phyloP scores from a whole-genome alignment of 2,888 invertebrate genomes.

The Stictocephala bisonia region DNA sequence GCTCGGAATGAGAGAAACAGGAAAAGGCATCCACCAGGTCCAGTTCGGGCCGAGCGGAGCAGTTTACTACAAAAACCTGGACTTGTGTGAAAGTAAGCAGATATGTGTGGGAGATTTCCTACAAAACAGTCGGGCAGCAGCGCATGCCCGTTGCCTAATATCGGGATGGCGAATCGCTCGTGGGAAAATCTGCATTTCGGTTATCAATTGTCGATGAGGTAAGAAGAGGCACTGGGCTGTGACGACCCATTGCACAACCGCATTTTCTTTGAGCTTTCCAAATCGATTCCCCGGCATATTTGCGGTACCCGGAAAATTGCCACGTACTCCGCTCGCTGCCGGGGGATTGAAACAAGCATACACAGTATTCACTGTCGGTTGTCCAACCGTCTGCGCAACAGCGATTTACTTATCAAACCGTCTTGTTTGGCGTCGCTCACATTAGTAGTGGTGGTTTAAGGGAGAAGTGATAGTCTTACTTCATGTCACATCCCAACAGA shows the following conservation, averaged over 20 bases:
- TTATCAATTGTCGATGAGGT: conserved; percentile 40
- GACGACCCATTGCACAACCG: conserved; percentile 35
- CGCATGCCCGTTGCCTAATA: conserved; percentile 9
- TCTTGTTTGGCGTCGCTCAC: conserved; percentile 15
- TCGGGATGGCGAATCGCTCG: conserved; percentile 16
- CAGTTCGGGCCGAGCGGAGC: too few relatives aligned
- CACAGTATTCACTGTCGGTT: background rate
- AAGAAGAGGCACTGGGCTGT: conserved; percentile 16
- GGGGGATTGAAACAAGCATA: conserved; percentile 24
- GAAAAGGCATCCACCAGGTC: conserved; percentile 15
- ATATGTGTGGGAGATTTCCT: conserved; percentile 34
- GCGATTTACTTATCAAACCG: conserved; percentile 28
- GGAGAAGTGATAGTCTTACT: too few relatives aligned
- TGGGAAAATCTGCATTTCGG: conserved; percentile 39
- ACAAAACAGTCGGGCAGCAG: background rate
- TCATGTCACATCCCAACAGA: too few relatives aligned
- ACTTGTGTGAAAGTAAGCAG: conserved; percentile 16
- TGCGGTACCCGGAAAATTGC: conserved; percentile 33
- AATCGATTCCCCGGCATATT: conserved; percentile 35
- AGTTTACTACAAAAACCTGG: background rate
- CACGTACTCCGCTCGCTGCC: conserved; percentile 1
- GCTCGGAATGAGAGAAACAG: background rate
- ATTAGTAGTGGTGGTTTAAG: too few relatives aligned
- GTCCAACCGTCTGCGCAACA: conserved; percentile 20
- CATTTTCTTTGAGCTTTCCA: conserved; percentile 38